A percentile compares a stretch with the other conserved stretches of the same genome.
These are phyloP conservation scores for Jordanella pulchra DNA, from an alignment of 2,797 vertebrate species.

Conservation along the genomic window DNA sequence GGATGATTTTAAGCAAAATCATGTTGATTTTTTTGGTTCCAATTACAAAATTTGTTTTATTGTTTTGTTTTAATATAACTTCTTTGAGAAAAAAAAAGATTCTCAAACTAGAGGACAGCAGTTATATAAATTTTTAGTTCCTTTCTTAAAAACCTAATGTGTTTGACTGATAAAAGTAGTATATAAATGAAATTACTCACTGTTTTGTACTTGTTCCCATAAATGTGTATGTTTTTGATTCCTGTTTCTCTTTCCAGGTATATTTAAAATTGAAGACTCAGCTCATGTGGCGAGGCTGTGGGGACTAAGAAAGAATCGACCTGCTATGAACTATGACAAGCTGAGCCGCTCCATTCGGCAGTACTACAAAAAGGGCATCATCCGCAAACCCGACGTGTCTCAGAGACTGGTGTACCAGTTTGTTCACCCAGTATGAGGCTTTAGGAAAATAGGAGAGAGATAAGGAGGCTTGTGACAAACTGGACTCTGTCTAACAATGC, in stretches of 20 bases:
- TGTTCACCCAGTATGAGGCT: constrained; percentile 89
- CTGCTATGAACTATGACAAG: constrained; percentile 99
- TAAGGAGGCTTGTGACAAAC: constrained; percentile 15
- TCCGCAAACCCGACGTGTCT: constrained; percentile 95
- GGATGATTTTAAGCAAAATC: background rate
- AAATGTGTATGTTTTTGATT: background rate
- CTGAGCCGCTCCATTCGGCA: constrained; percentile 99
- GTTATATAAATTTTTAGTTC: background rate
- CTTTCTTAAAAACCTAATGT: background rate
- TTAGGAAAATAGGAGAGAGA: constrained; percentile 2
- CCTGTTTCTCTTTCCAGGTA: constrained; percentile 77
- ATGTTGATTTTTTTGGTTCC: too few species aligned
- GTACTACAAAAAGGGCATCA: constrained; percentile 99
- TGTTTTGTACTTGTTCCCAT: background rate
- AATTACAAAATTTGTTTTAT: background rate
- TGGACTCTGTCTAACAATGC: constrained; percentile 25
- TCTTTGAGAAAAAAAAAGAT: background rate
- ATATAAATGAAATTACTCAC: background rate
- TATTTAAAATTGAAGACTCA: constrained; percentile 98
- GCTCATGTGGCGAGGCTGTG: constrained; percentile 96
- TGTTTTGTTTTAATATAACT: background rate
- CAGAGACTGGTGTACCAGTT: constrained; percentile 99
- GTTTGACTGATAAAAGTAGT: background rate
- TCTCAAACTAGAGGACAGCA: background rate
- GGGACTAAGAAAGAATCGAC: constrained; percentile 97